These are phyloP conservation scores for Dendrocincla tyrannina DNA, from an alignment of 2,797 vertebrate genomes.

Conservation along the genomic window DNA sequence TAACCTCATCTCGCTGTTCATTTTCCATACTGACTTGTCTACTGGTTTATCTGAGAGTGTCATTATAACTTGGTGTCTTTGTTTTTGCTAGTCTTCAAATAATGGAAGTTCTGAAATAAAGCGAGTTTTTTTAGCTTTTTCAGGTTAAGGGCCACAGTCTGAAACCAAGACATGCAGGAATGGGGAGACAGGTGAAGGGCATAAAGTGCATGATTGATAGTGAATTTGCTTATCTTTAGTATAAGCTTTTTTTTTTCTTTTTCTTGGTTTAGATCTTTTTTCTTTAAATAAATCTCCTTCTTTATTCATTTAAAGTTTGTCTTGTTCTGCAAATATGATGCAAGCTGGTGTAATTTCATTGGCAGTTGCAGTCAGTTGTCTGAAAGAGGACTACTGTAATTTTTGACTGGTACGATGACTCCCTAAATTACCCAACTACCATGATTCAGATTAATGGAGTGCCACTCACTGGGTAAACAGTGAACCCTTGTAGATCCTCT, in stretches of 20 bases:
- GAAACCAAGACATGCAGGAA: background rate
- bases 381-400: background rate
- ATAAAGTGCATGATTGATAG: background rate
- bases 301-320: background rate
- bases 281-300: background rate
- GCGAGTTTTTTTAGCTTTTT: background rate
- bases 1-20: background rate
- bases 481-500: background rate
- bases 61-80: background rate
- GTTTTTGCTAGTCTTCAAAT: background rate
- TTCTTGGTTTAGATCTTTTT: background rate
- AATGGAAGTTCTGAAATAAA: background rate
- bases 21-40: background rate
- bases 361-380: background rate
- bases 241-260: background rate
- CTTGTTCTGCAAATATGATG: background rate
- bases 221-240: background rate
- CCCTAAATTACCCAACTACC: background rate
- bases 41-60: background rate
- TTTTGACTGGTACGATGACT: background rate
- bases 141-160: fast-evolving
- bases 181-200: background rate
- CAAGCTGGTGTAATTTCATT: background rate
- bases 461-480: conserved; percentile 16
- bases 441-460: background rate